Percentiles rank a stretch among this genome's conserved stretches.
These are phyloP conservation scores for Lathamus discolor DNA, from an alignment of 2,113 vertebrate species.

Conservation along the genomic window DNA sequence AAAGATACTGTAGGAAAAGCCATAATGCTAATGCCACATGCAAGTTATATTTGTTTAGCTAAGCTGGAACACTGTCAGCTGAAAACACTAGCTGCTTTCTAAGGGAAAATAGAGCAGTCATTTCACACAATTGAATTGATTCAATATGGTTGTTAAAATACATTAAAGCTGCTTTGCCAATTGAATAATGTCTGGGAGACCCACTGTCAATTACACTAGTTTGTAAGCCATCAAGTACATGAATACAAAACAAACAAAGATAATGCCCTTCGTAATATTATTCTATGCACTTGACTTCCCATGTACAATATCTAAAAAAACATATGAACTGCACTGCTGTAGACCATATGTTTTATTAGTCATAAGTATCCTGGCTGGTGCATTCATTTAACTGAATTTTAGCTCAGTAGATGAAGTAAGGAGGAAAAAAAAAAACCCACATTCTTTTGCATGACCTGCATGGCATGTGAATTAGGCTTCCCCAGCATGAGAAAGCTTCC, in stretches of 20 bases:
- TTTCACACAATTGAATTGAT: conserved; percentile 60
- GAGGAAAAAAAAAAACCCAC: accelerated
- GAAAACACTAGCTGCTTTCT: conserved; percentile 66
- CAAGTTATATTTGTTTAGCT: conserved; percentile 53
- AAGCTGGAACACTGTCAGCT: conserved; percentile 52
- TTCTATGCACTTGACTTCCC: conserved; percentile 48
- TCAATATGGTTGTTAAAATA: conserved; percentile 60
- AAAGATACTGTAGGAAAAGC: conserved; percentile 34
- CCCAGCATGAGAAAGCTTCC: neutral
- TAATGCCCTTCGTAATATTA: conserved; percentile 24
- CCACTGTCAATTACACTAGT: conserved; percentile 39
- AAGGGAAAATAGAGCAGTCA: conserved; percentile 59
- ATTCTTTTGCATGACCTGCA: neutral
- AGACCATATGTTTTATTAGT: conserved; percentile 53
- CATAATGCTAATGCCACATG: conserved; percentile 20
- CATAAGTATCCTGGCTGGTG: neutral
- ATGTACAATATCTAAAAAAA: conserved; percentile 18
- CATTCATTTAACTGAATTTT: conserved; percentile 18
- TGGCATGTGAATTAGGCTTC: neutral
- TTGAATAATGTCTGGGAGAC: conserved; percentile 60
- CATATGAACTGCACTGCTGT: neutral
- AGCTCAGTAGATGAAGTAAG: neutral
- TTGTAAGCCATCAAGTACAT: conserved; percentile 31
- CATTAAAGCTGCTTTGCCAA: conserved; percentile 54
- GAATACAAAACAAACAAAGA: conserved; percentile 57